Base-by-base conservation (phyloP, 2,888 invertebrate species). In the Ptychoptera contaminata region DNA sequence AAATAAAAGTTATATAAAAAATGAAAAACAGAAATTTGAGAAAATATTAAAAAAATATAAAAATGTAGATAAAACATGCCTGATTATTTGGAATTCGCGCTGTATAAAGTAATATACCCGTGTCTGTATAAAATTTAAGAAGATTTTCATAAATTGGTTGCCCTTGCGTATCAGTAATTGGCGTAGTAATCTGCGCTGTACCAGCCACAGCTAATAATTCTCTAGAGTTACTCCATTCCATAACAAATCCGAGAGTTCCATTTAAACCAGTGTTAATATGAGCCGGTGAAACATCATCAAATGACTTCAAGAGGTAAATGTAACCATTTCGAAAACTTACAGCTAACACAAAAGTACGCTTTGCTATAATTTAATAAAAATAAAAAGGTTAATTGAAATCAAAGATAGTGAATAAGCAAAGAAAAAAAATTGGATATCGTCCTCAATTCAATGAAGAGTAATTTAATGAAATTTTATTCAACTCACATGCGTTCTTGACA, bases 151-250 rank as follows among this genome's bases (percentile, higher is more conserved):
- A 86, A 47, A 82, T 74, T 40, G 67, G 61, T 38, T 67, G 64
- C 48, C 59, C 63, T 42, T 60, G 52, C 38, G 62, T 55, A 41
- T 63, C 63, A 37, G 55, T 48, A 32, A 54, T 49, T 46, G 60
- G 58, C 31, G 54, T 43, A 11, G 59, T 53, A 35, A 56, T 56
- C 48, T 62, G 68, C 44, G 74, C 62, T 11, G 78, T 76, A 1
- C 96, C 94, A 40, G 91, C 92, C 1, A 94, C 90, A 0, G 93
- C 94, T 48, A 96, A 69, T 44, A 92, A 68, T 60, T 92, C 90
- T 31, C 91, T 79, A 2, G 91, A 91, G 64, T 93, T 94, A 48
- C 92, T 92, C 96, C 96, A 96, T 68, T 96, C 94, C 74, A 94
- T 86, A 54, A 84, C 81, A 51, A 88, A 66, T 8, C 84, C 82